Percentiles rank a stretch among this genome's conserved stretches.
Conservation (phyloP, 2,888 invertebrate species). For the Mesochorus sp. region DNA sequence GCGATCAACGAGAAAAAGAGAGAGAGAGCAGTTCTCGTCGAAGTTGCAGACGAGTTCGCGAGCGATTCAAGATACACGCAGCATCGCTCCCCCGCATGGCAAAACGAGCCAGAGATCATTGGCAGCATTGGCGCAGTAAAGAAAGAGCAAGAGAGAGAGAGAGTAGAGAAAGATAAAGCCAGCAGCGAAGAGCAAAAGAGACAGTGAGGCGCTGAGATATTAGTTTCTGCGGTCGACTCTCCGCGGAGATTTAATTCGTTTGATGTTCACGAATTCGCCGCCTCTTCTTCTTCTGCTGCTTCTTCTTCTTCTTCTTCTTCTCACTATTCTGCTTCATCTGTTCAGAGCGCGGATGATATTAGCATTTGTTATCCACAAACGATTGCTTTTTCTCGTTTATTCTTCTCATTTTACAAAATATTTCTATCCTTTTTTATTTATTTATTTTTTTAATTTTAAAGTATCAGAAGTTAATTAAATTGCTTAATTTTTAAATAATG, state of each 20-base stretch:
- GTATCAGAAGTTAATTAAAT: too few species aligned
- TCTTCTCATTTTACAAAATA: conserved; percentile 5
- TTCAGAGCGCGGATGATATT: conserved; percentile 44
- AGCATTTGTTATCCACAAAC: conserved; percentile 47
- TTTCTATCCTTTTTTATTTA: background rate
- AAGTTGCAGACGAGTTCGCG: conserved; percentile 44
- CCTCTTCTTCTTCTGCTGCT: conserved; percentile 68
- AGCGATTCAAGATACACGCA: conserved; percentile 30
- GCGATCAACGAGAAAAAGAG: conserved; percentile 42
- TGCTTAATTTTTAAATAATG: too few species aligned
- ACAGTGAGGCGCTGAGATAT: conserved; percentile 67
- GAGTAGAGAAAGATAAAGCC: conserved; percentile 47
- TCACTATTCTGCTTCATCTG: conserved; percentile 60
- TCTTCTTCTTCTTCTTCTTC: conserved; percentile 53
- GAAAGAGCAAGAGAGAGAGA: conserved; percentile 17
- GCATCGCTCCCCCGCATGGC: conserved; percentile 36
- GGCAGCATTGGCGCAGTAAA: conserved; percentile 49
- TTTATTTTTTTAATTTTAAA: background rate
- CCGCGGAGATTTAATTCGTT: conserved; percentile 82
- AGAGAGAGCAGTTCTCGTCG: conserved; percentile 9
- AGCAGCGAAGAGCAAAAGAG: conserved; percentile 56
- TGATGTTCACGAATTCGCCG: conserved; percentile 82
- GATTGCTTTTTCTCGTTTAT: background rate
- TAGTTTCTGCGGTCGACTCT: conserved; percentile 82
- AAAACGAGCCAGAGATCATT: conserved; percentile 47